phyloP scores from a whole-genome alignment of 2,797 vertebrate species.

The Chaetodon trifasciatus region DNA sequence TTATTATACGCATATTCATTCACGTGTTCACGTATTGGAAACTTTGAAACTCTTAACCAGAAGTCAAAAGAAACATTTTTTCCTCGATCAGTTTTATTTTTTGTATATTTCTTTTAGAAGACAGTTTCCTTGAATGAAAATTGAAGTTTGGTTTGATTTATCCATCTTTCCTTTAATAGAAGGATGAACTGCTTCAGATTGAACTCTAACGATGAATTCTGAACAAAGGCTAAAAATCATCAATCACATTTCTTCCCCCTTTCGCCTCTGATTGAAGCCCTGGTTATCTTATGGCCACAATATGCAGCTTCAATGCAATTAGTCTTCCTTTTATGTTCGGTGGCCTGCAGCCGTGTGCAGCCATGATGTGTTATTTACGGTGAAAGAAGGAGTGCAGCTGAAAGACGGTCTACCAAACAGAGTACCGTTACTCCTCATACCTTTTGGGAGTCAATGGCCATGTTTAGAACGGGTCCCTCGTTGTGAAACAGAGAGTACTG shows the following conservation, averaged over 20 bases:
- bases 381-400: neutral
- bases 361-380: constrained; percentile 1
- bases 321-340: neutral
- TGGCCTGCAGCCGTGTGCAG: neutral
- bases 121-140: neutral
- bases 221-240: neutral
- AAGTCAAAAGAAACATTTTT: neutral
- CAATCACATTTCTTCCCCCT: neutral
- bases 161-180: neutral
- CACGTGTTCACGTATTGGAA: neutral
- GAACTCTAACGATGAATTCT: neutral
- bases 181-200: neutral
- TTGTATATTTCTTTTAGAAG: neutral
- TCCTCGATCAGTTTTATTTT: neutral
- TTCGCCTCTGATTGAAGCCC: neutral
- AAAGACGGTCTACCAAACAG: neutral
- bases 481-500: constrained; percentile 88
- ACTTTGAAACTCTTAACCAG: neutral
- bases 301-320: constrained; percentile 1
- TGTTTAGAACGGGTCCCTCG: constrained; percentile 85
- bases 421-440: constrained; percentile 58
- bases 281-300: neutral
- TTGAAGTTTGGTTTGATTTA: neutral
- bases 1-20: neutral
- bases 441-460: constrained; percentile 87